Evolutionary conservation across 1,140 invertebrate species (phyloP).

Genomic region (Zeugodacus cucurbitae): DNA sequence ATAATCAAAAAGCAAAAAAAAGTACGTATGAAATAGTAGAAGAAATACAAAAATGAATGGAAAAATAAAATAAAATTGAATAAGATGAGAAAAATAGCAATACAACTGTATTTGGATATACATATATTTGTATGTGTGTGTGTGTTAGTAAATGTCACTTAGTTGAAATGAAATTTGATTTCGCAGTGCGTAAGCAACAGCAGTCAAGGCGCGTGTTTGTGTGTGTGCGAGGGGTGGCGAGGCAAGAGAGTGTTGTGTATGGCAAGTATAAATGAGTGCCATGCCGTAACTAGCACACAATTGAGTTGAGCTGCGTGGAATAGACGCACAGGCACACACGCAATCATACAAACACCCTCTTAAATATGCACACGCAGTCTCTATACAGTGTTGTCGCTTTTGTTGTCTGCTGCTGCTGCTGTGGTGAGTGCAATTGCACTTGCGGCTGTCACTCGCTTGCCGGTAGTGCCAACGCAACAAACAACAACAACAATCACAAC

Average conservation of each 20-base stretch:
- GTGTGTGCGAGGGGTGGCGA: background rate
- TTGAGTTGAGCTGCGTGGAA: background rate
- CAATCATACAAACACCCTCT: background rate
- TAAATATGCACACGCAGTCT: background rate
- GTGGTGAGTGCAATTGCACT: background rate
- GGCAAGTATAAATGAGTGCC: constrained; percentile 8
- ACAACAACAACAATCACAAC: background rate
- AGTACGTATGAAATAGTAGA: no score
- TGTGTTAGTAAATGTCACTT: background rate
- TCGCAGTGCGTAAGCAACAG: background rate
- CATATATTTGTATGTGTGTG: background rate
- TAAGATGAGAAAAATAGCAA: background rate
- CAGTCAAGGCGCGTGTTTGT: background rate
- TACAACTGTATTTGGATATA: background rate
- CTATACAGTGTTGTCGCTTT: background rate
- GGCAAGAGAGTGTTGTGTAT: background rate
- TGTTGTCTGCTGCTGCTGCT: background rate
- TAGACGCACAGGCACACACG: background rate
- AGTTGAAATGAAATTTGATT: constrained; percentile 28
- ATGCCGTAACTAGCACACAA: constrained; percentile 25
- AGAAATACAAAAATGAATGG: background rate
- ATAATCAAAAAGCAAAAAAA: no score
- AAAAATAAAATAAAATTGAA: background rate
- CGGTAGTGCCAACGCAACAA: background rate
- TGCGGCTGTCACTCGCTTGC: constrained; percentile 1